phyloP scores from a whole-genome alignment of 2,113 vertebrate genomes.

The Mungos mungo region DNA sequence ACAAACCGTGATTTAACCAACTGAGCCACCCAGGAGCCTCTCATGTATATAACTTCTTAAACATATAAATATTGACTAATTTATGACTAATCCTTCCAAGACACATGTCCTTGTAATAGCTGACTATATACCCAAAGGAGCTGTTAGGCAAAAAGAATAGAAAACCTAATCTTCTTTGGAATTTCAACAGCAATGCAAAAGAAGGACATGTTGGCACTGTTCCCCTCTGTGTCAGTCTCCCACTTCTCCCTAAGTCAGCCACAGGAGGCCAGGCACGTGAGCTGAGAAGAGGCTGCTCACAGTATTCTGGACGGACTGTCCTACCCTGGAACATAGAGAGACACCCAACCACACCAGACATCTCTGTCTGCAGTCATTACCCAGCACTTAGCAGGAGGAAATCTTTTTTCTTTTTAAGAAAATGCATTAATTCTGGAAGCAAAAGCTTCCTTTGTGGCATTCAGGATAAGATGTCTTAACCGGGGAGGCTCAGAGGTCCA shows the following conservation, averaged over 20 bases:
- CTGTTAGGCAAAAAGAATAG: background rate
- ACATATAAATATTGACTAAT: background rate
- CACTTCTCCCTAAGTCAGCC: background rate
- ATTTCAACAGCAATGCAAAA: background rate
- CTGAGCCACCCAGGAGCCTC: too few relatives aligned
- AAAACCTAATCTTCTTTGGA: background rate
- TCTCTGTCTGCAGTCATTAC: too few relatives aligned
- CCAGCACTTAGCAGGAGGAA: background rate
- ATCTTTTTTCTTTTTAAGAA: background rate
- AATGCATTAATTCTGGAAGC: background rate
- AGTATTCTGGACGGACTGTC: background rate
- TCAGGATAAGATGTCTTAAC: constrained; percentile 4
- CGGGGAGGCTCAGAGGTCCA: constrained; percentile 45
- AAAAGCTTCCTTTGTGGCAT: background rate
- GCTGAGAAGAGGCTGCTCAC: background rate
- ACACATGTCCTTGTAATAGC: background rate
- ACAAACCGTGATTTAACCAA: too few relatives aligned
- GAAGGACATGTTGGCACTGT: background rate
- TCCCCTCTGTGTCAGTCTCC: background rate
- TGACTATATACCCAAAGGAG: background rate
- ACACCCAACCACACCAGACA: rapidly evolving
- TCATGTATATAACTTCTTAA: background rate
- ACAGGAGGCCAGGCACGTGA: background rate
- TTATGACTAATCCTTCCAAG: background rate
- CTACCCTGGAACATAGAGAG: background rate